phyloP scores from a whole-genome alignment of 2,113 vertebrate species.

The Erythrocercus mccallii region DNA sequence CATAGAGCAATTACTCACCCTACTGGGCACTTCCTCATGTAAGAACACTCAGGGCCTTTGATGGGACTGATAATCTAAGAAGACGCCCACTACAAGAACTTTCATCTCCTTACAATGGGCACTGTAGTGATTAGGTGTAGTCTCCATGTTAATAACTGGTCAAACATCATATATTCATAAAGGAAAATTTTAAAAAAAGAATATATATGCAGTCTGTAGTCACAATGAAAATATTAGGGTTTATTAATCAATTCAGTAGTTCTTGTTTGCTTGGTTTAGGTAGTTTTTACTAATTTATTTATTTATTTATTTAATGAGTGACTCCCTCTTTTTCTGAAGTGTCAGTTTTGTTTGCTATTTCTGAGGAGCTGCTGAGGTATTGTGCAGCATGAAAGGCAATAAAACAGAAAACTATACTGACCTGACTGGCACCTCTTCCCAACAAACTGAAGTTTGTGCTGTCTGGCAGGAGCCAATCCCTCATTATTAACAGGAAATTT shows the following conservation, averaged over 20 bases:
- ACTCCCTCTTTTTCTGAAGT: background rate
- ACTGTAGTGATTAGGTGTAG: background rate
- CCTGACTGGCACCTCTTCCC: background rate
- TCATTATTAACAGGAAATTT: background rate
- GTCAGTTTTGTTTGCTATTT: background rate
- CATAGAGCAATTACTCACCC: slow-evolving; percentile 46
- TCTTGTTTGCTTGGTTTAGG: background rate
- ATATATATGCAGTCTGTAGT: background rate
- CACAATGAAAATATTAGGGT: background rate
- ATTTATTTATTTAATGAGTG: background rate
- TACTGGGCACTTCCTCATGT: background rate
- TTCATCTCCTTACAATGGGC: background rate
- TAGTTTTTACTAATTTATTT: background rate
- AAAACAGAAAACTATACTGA: background rate
- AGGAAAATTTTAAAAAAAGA: background rate
- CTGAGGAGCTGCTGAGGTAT: background rate
- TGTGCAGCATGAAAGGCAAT: background rate
- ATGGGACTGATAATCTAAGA: background rate
- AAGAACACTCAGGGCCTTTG: background rate
- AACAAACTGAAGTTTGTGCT: background rate
- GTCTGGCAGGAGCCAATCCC: background rate
- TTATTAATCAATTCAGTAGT: background rate
- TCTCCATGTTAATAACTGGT: background rate
- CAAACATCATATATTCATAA: background rate
- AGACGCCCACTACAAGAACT: background rate